These are phyloP conservation scores for Thecophora atra DNA, from an alignment of 2,888 invertebrate species.

Conservation along the genomic window DNA sequence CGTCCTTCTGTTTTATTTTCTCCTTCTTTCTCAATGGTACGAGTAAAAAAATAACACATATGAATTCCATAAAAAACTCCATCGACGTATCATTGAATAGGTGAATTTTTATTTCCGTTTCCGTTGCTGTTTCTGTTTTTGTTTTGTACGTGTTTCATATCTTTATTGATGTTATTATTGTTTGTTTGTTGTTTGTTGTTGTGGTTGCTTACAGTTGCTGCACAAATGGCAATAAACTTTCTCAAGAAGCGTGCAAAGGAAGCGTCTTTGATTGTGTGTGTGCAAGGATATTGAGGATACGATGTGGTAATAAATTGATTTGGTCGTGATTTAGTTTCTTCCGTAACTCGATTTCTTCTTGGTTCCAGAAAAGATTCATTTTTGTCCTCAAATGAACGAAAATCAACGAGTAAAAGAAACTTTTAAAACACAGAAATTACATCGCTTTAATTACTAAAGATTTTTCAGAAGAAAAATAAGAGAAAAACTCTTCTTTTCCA, in stretches of 20 bases:
- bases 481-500: no score
- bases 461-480: no score
- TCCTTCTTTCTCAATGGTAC: background rate
- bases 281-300: background rate
- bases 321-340: background rate
- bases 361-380: no score
- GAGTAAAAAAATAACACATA: background rate
- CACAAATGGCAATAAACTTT: no score
- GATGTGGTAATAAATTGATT: conserved; percentile 1
- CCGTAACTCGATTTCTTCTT: no score
- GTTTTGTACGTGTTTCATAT: background rate
- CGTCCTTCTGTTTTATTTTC: no score
- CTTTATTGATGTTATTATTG: conserved; percentile 11
- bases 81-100: background rate
- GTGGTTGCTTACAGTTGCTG: no score
- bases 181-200: background rate
- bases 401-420: no score
- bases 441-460: no score
- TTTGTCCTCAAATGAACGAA: no score
- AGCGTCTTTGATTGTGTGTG: background rate
- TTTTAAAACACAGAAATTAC: no score
- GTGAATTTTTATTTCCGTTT: background rate
- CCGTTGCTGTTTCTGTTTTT: background rate
- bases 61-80: background rate
- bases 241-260: no score